phyloP scores from a whole-genome alignment of 2,113 vertebrate species.

The Panurus biarmicus region DNA sequence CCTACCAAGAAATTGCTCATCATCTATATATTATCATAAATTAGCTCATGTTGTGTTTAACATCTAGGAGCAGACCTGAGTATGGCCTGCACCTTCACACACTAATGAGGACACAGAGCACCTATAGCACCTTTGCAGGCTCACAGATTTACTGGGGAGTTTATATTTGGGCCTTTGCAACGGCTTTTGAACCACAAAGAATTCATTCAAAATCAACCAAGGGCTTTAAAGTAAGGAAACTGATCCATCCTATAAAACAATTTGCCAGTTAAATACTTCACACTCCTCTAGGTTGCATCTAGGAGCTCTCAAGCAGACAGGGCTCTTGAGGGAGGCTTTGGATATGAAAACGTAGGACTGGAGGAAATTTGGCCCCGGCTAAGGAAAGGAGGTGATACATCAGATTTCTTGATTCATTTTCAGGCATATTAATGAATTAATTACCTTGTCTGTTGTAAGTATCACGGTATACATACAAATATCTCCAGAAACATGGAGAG shows the following conservation, averaged over 20 bases:
- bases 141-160: not conserved
- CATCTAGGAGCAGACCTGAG: not conserved
- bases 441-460: not conserved
- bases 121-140: not conserved
- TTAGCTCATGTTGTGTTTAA: constrained; percentile 17
- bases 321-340: not conserved
- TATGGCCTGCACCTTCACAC: not conserved
- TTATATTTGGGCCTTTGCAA: not conserved
- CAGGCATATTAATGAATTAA: not conserved
- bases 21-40: not conserved
- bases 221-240: not conserved
- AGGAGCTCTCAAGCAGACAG: not conserved
- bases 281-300: not conserved
- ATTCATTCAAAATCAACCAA: not conserved
- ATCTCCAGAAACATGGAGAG: not conserved
- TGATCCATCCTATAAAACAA: not conserved
- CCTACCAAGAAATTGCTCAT: constrained; percentile 24
- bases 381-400: not conserved
- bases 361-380: not conserved
- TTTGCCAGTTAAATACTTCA: not conserved
- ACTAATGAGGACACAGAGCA: not conserved
- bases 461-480: not conserved
- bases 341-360: not conserved
- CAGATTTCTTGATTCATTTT: not conserved
- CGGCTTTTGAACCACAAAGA: not conserved